Evolutionary conservation across 2,888 invertebrate species (phyloP).

Genomic region (Resseliella maxima): DNA sequence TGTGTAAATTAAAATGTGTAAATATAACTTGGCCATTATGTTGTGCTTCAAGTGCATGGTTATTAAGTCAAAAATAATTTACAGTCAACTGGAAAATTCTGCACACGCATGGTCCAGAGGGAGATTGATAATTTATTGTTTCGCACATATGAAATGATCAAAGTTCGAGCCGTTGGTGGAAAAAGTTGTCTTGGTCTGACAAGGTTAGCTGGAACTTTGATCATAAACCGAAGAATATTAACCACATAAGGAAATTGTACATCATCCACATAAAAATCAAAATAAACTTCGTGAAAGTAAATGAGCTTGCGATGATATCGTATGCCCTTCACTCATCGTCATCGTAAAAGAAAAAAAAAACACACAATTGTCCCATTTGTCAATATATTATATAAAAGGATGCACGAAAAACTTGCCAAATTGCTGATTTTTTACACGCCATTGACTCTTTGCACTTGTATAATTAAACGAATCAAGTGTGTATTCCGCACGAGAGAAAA

Average conservation of each 20-base stretch:
- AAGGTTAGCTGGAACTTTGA: background rate
- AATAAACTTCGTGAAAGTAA: background rate
- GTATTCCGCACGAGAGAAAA: too few species aligned
- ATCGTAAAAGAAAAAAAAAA: background rate
- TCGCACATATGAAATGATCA: background rate
- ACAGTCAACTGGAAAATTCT: background rate
- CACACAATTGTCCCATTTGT: background rate
- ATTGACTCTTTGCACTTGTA: background rate
- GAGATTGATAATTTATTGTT: background rate
- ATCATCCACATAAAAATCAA: background rate
- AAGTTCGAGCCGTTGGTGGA: background rate
- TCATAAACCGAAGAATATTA: background rate
- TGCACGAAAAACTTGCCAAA: background rate
- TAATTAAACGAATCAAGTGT: background rate
- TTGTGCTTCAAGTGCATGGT: background rate
- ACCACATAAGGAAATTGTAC: background rate
- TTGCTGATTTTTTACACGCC: background rate
- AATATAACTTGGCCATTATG: background rate
- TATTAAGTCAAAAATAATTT: too few species aligned
- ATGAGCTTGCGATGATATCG: background rate
- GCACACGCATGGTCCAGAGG: background rate
- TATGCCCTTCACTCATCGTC: conserved; percentile 3
- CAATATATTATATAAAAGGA: conserved; percentile 24
- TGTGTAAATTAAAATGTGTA: background rate
- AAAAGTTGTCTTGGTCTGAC: background rate